A percentile compares a stretch with the other conserved stretches of the same genome.
These are phyloP conservation scores for Plotosus lineatus DNA, from an alignment of 2,113 vertebrate genomes.

Conservation along the genomic window DNA sequence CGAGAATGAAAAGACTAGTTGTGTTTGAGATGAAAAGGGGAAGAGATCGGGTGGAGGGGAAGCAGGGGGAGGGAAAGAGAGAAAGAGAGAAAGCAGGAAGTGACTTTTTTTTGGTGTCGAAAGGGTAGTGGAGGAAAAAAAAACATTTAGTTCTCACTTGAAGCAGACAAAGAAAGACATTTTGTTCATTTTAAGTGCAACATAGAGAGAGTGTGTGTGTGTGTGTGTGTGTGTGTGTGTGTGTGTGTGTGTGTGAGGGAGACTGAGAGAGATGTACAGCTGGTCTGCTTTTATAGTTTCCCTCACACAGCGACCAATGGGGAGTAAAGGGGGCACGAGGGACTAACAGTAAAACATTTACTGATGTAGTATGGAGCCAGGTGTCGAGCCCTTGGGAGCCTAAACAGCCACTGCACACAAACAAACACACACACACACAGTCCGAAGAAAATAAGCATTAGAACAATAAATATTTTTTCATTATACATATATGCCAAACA, in stretches of 20 bases:
- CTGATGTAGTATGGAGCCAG: conserved; percentile 15
- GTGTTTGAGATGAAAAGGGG: conserved; percentile 43
- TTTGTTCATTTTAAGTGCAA: conserved; percentile 50
- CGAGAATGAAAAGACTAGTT: conserved; percentile 44
- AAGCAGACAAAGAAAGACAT: conserved; percentile 38
- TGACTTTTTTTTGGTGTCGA: conserved; percentile 62
- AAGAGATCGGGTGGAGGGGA: conserved; percentile 40
- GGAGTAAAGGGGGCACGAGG: conserved; percentile 3
- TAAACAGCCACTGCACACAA: neutral
- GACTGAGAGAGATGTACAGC: neutral
- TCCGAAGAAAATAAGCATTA: neutral
- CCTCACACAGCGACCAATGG: neutral
- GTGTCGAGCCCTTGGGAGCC: conserved; percentile 16
- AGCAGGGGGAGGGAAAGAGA: neutral
- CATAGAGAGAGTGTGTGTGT: conserved; percentile 24
- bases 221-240: conserved; percentile 31
- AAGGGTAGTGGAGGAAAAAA: conserved; percentile 59
- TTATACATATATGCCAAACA: neutral
- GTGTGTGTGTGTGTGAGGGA: conserved; percentile 14
- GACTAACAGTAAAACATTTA: conserved; percentile 15
- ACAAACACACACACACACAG: neutral
- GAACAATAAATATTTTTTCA: neutral
- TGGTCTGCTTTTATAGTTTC: conserved; percentile 25
- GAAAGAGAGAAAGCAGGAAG: conserved; percentile 54
- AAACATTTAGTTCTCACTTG: conserved; percentile 56